Base-by-base conservation (phyloP, 37 sponge, comb jelly and placozoan genomes). In the Mnemiopsis leidyi region DNA sequence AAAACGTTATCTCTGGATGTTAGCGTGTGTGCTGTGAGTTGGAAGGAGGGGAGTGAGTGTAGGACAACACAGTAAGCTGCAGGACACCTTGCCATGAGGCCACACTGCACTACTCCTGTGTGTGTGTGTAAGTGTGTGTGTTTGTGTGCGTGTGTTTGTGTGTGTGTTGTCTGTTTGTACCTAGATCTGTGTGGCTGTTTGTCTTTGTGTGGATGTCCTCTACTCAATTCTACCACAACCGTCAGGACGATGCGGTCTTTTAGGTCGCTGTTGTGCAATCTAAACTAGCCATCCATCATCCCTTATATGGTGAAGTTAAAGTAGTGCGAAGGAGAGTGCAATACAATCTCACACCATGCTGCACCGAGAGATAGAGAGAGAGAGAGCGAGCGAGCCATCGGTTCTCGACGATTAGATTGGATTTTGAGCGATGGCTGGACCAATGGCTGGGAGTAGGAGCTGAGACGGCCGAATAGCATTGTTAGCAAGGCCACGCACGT, bases 371-470 rank as follows among this genome's bases (percentile, higher is more conserved):
- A 48, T 5, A 5, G 61, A 48, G 61, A 48, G 61, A 5, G 61
- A 48, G 61, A 48, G 61, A 48, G 61, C 5, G 61, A 48, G 61
- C 5, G 61, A 48, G 61, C 13, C 61, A 48, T 48, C 61, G 61
- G 61, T 48, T 48, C 61, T 48, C 61, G 61, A 13, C 61, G 61
- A 69, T 69, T 69, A 25, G 73, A 69, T 69, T 69, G 73, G 73
- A 69, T 69, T 69, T 69, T 23, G 73, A 69, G 73, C 29, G 73
- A 21, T 69, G 28, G 73, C 73, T 69, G 73, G 28, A 69, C 73
- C 73, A 69, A 69, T 69, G n/a, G 73, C 73, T 69, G 73, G 13
- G 61, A 48, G 5, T 48, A 48, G 61, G 61, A 48, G 61, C 9
- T 48, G 61, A 48, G 61, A 48, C 61, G 61, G 13, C 13, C 61